Conservation (phyloP, 2,888 invertebrate genomes). For the Epirrhoe alternata region DNA sequence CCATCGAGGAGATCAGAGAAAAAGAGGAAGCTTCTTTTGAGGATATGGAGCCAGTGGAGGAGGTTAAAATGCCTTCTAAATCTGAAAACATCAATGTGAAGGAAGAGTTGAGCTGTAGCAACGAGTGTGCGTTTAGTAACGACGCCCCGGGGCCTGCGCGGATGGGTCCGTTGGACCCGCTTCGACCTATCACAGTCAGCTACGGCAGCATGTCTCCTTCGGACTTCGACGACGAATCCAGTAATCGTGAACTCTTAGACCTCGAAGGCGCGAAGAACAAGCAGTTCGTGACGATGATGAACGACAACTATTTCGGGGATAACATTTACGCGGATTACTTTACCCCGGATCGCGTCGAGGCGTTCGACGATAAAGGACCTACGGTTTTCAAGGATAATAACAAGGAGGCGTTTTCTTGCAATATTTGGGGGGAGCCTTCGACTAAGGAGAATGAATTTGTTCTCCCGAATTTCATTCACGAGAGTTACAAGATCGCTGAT, state of each 20-base stretch:
- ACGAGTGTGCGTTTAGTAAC: conserved; percentile 50
- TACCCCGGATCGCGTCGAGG: conserved; percentile 73
- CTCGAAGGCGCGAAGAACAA: conserved; percentile 75
- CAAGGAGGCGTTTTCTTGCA: conserved; percentile 42
- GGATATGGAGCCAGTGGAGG: conserved; percentile 61
- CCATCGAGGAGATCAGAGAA: conserved; percentile 66
- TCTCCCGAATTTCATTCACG: conserved; percentile 77
- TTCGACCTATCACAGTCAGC: conserved; percentile 75
- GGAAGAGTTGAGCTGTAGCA: conserved; percentile 72
- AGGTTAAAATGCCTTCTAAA: conserved; percentile 59
- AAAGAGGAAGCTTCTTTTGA: conserved; percentile 52
- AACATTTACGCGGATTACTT: conserved; percentile 81
- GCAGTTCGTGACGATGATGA: conserved; percentile 80
- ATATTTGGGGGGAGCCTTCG: conserved; percentile 75
- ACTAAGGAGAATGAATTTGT: conserved; percentile 76
- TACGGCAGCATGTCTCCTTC: conserved; percentile 69
- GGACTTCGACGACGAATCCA: conserved; percentile 75
- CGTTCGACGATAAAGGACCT: conserved; percentile 68
- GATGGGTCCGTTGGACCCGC: conserved; percentile 62
- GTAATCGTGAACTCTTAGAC: conserved; percentile 71
- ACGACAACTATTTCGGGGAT: conserved; percentile 80
- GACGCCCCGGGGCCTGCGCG: conserved; percentile 49
- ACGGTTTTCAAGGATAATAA: conserved; percentile 62
- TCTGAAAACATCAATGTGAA: conserved; percentile 65
- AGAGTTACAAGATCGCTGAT: conserved; percentile 77